Evolutionary conservation across 2,113 vertebrate species (phyloP).

Genomic region (Syngnathus typhle): DNA sequence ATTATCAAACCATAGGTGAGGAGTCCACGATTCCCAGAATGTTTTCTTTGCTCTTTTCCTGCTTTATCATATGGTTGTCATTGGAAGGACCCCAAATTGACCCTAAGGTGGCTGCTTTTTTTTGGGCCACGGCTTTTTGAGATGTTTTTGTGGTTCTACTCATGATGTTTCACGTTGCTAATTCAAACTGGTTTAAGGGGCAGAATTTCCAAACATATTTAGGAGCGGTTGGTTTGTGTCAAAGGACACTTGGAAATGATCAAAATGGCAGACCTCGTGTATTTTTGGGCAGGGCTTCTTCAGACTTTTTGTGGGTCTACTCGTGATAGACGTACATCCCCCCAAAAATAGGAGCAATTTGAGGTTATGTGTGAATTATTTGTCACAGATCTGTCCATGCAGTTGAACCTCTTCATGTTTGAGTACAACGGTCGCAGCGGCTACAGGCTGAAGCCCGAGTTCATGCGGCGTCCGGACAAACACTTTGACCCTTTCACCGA

Average conservation of each 20-base stretch:
- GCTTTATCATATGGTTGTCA: background rate
- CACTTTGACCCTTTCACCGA: conserved; percentile 96
- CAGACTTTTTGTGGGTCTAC: too few species aligned
- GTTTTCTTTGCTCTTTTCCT: background rate
- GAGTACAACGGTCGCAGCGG: conserved; percentile 96
- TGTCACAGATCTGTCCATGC: conserved; percentile 88
- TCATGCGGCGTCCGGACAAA: conserved; percentile 95
- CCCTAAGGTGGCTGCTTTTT: background rate
- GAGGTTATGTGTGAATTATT: background rate
- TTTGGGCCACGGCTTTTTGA: background rate
- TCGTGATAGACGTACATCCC: background rate
- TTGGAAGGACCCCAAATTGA: background rate
- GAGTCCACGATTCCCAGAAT: conserved; percentile 4
- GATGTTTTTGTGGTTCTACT: background rate
- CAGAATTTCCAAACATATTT: background rate
- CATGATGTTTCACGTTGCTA: background rate
- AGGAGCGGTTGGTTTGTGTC: background rate
- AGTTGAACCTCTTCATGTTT: conserved; percentile 96
- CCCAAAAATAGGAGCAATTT: too few species aligned
- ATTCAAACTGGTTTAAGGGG: background rate
- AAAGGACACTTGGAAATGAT: background rate
- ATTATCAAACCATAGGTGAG: conserved; percentile 94
- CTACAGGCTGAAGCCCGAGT: conserved; percentile 93
- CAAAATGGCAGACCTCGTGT: background rate
- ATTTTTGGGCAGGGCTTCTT: background rate